Conservation (phyloP, 2,888 invertebrate species). For the Drosophila peninsularis region DNA sequence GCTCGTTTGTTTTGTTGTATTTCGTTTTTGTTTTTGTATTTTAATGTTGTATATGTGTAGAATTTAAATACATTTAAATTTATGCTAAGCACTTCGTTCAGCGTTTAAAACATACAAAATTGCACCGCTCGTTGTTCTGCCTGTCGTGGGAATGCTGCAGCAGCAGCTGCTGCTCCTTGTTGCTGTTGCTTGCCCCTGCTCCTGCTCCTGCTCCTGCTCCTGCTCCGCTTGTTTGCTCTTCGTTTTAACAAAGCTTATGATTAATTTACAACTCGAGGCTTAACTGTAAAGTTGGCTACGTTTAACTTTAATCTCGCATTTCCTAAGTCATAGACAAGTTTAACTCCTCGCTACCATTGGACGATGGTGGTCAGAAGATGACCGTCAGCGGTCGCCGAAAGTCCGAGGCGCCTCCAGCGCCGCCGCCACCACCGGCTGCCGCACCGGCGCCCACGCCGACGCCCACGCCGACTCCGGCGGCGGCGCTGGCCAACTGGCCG, state of each 20-base stretch:
- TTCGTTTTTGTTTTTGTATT: slow-evolving; percentile 42
- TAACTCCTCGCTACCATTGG: slow-evolving; percentile 81
- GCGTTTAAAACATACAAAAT: slow-evolving; percentile 80
- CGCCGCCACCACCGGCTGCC: slow-evolving; percentile 43
- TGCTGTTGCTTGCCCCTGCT: background rate
- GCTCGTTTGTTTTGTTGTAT: slow-evolving; percentile 41
- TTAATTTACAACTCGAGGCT: slow-evolving; percentile 74
- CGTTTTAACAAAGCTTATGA: slow-evolving; percentile 68
- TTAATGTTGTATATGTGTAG: slow-evolving; percentile 62
- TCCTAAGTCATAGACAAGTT: slow-evolving; percentile 82
- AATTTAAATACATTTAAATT: slow-evolving; percentile 78
- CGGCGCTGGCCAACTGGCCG: slow-evolving; percentile 70
- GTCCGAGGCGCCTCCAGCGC: slow-evolving; percentile 76
- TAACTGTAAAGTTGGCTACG: slow-evolving; percentile 75
- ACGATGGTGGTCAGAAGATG: slow-evolving; percentile 85
- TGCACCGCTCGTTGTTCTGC: slow-evolving; percentile 82
- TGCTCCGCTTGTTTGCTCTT: background rate
- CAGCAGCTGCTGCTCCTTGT: background rate
- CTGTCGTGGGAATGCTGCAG: slow-evolving; percentile 4
- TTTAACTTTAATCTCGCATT: slow-evolving; percentile 78
- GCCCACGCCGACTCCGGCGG: slow-evolving; percentile 47
- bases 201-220: background rate
- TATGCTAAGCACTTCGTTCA: slow-evolving; percentile 78
- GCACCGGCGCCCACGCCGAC: slow-evolving; percentile 39
- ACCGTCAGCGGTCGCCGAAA: slow-evolving; percentile 84